These are phyloP conservation scores for Apodemia zela DNA, from an alignment of 2,888 invertebrate genomes.

Conservation along the genomic window DNA sequence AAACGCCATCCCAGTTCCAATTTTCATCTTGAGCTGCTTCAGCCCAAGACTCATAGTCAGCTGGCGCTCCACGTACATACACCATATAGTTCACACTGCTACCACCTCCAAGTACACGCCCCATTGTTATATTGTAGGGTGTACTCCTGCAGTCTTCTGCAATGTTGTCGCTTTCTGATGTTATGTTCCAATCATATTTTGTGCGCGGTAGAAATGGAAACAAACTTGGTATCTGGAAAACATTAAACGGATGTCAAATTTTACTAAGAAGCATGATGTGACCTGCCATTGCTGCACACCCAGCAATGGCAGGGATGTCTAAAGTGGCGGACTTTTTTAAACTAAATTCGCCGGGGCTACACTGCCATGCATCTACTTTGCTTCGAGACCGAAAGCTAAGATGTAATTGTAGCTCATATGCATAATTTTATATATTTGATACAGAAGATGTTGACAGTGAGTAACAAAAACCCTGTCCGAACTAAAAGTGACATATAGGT, in stretches of 20 bases:
- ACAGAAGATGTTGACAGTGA: too few relatives aligned
- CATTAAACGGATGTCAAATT: background rate
- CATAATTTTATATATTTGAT: too few relatives aligned
- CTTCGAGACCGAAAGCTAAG: too few relatives aligned
- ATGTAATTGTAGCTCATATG: too few relatives aligned
- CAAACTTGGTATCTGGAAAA: conserved; percentile 39
- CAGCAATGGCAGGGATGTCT: too few relatives aligned
- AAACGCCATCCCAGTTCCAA: conserved; percentile 36
- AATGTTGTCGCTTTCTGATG: conserved; percentile 29
- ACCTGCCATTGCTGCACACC: too few relatives aligned
- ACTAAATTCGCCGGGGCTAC: too few relatives aligned
- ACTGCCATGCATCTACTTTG: too few relatives aligned
- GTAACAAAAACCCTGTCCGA: too few relatives aligned
- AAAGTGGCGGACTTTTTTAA: too few relatives aligned
- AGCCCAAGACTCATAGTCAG: conserved; percentile 38
- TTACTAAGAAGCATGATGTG: background rate
- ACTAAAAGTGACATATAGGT: too few relatives aligned
- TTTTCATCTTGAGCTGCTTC: conserved; percentile 30
- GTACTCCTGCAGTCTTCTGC: conserved; percentile 16
- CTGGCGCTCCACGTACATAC: conserved; percentile 36
- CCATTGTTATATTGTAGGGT: conserved; percentile 29
- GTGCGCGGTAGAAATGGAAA: conserved; percentile 35
- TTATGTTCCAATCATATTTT: conserved; percentile 35
- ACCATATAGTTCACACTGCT: conserved; percentile 36
- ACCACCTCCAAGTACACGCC: conserved; percentile 37